Conservation (phyloP, 2,113 vertebrate species). For the Crotalus horridus region DNA sequence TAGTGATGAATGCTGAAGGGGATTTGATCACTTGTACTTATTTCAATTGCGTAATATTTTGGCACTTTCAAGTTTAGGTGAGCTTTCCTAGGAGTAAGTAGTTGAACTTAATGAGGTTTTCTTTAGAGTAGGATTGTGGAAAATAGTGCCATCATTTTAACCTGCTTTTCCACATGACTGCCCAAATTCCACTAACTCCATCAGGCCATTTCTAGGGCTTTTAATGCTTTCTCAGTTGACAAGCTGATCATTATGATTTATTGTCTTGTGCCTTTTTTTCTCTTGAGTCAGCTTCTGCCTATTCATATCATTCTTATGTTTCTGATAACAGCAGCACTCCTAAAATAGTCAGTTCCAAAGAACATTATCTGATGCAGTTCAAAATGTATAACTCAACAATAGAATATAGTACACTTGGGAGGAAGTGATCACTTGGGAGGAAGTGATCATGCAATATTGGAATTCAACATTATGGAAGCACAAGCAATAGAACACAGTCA, state of each 20-base stretch:
- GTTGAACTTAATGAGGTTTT: neutral
- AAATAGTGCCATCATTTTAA: neutral
- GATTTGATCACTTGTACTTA: neutral
- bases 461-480: too few species aligned
- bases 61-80: neutral
- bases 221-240: neutral
- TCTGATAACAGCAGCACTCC: neutral
- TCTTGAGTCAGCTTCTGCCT: slow-evolving; percentile 14
- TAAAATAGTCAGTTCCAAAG: neutral
- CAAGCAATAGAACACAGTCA: too few species aligned
- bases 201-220: neutral
- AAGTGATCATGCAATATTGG: too few species aligned
- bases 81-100: neutral
- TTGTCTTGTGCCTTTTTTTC: neutral
- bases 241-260: slow-evolving; percentile 15
- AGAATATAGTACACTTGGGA: neutral
- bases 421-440: too few species aligned
- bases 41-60: neutral
- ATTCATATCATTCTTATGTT: slow-evolving; percentile 12
- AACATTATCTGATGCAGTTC: slow-evolving; percentile 3
- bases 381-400: neutral
- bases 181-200: neutral
- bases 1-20: neutral
- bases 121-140: neutral
- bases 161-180: neutral